Evolutionary conservation across 2,888 invertebrate species (phyloP).

Genomic region (Microplitis manilae): DNA sequence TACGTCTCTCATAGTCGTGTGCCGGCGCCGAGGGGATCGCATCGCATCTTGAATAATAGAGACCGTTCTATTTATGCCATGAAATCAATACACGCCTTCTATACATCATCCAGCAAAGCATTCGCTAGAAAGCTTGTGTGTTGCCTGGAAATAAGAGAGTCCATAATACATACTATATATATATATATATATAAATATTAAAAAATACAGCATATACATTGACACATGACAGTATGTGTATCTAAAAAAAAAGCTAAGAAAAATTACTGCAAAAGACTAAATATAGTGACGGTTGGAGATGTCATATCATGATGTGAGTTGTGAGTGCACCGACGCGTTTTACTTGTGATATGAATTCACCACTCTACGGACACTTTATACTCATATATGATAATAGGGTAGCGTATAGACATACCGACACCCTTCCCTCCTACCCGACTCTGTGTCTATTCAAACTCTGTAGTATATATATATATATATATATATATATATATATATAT

Average conservation of each 20-base stretch:
- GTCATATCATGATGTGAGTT: too few species aligned
- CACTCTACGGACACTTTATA: not conserved
- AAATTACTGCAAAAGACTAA: not conserved
- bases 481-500: too few species aligned
- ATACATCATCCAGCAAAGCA: slow-evolving; percentile 44
- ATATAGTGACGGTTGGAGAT: too few species aligned
- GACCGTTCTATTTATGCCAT: slow-evolving; percentile 69
- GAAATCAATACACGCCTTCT: slow-evolving; percentile 65
- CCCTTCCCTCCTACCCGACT: not conserved
- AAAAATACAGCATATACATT: not conserved
- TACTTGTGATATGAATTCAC: slow-evolving; percentile 3
- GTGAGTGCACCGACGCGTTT: slow-evolving; percentile 4
- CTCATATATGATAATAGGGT: not conserved
- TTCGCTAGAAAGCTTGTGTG: not conserved
- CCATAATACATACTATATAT: not conserved
- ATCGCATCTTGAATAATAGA: slow-evolving; percentile 70
- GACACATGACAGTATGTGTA: not conserved
- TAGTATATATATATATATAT: not conserved
- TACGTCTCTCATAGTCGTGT: slow-evolving; percentile 19
- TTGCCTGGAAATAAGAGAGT: slow-evolving; percentile 9
- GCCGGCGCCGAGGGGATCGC: slow-evolving; percentile 22
- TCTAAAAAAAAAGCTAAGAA: not conserved
- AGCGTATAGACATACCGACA: not conserved
- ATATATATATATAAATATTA: slow-evolving; percentile 6
- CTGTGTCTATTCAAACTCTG: not conserved